phyloP scores from a whole-genome alignment of 2,888 invertebrate species.

The Thereva unica region DNA sequence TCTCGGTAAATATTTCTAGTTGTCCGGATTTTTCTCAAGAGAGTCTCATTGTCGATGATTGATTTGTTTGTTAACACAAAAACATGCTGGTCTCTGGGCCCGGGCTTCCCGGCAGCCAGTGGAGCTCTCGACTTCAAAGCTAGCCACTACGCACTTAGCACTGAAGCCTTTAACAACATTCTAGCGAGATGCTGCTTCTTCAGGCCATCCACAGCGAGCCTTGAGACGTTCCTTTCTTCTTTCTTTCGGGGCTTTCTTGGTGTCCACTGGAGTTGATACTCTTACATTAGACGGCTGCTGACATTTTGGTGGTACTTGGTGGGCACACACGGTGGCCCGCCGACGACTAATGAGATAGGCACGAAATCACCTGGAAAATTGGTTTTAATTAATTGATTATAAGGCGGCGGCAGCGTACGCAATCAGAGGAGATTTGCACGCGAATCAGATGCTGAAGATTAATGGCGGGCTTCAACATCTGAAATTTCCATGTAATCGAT shows the following conservation, averaged over 20 bases:
- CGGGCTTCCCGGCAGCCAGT: too few relatives aligned
- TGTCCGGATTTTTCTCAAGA: constrained; percentile 30
- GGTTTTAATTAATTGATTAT: constrained; percentile 33
- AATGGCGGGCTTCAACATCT: constrained; percentile 12
- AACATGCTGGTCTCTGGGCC: constrained; percentile 22
- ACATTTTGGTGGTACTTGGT: constrained; percentile 11
- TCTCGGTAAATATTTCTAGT: constrained; percentile 22
- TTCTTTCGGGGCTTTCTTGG: neutral
- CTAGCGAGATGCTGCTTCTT: too few relatives aligned
- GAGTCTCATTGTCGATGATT: constrained; percentile 30
- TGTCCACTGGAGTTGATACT: neutral
- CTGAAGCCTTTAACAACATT: too few relatives aligned
- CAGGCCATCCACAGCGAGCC: neutral
- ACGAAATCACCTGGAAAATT: constrained; percentile 35
- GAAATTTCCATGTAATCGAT: constrained; percentile 2
- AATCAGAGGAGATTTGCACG: constrained; percentile 10
- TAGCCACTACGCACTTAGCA: too few relatives aligned
- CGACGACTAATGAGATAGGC: constrained; percentile 24
- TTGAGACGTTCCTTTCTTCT: neutral
- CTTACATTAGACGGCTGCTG: constrained; percentile 5
- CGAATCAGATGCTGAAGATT: constrained; percentile 18
- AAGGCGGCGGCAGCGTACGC: constrained; percentile 10
- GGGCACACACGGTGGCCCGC: constrained; percentile 23
- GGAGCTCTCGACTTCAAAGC: too few relatives aligned
- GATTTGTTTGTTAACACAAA: constrained; percentile 38